phyloP scores from a whole-genome alignment of 92 coral and sea anemone genomes.

The Micromussa lordhowensis region DNA sequence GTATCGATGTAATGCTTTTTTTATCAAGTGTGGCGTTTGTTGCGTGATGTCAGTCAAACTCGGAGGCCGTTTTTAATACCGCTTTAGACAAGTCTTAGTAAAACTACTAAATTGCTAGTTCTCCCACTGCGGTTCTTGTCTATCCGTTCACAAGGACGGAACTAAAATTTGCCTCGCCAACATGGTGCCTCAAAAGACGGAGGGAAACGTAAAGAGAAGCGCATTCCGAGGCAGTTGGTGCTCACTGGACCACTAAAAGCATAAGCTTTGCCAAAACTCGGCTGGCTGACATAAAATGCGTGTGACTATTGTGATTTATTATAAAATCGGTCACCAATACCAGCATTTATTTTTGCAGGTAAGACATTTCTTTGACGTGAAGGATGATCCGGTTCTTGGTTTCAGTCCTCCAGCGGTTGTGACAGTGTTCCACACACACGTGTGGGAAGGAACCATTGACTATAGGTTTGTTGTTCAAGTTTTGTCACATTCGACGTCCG shows the following conservation, averaged over 20 bases:
- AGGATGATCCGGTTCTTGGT: constrained; percentile 92
- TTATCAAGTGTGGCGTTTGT: background rate
- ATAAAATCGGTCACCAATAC: background rate
- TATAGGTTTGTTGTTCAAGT: constrained; percentile 72
- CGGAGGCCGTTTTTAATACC: background rate
- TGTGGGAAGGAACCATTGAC: constrained; percentile 89
- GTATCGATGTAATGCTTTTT: constrained; percentile 28
- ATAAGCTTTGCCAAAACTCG: background rate
- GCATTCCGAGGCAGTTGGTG: background rate
- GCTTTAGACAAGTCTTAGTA: background rate
- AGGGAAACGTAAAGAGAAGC: background rate
- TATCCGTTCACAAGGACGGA: background rate
- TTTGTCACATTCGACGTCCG: background rate
- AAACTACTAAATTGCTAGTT: background rate
- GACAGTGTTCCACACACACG: constrained; percentile 94
- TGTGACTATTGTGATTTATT: background rate
- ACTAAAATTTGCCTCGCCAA: background rate
- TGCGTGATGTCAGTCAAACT: background rate
- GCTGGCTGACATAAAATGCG: background rate
- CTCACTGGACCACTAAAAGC: background rate
- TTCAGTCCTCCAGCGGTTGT: constrained; percentile 94
- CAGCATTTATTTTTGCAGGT: constrained; percentile 50
- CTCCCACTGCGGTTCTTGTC: background rate
- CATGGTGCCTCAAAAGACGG: background rate
- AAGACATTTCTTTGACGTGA: constrained; percentile 85